phyloP scores from a whole-genome alignment of 2,113 vertebrate genomes.

The Centropristis striata region DNA sequence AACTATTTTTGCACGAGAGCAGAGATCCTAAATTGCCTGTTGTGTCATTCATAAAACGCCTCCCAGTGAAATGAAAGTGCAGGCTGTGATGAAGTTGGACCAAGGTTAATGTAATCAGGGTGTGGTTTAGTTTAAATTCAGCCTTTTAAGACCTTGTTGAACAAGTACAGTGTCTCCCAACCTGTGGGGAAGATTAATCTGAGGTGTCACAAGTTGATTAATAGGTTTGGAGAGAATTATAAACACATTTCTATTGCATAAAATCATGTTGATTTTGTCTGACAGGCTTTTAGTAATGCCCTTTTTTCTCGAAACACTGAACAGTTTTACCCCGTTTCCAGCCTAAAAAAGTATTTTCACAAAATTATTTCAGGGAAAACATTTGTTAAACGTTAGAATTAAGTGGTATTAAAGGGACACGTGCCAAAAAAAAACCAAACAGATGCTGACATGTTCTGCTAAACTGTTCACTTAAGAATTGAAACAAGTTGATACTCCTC shows the following conservation, averaged over 20 bases:
- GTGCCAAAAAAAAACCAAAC: no score
- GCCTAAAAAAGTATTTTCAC: no score
- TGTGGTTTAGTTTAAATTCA: constrained; percentile 3
- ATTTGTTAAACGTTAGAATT: no score
- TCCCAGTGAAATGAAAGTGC: background rate
- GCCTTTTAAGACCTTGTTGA: background rate
- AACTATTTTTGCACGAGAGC: constrained; percentile 9
- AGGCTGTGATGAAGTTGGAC: background rate
- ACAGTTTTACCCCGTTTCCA: no score
- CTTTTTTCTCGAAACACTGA: no score
- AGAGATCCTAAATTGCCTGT: background rate
- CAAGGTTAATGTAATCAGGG: background rate
- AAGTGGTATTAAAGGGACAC: no score
- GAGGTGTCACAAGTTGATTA: background rate
- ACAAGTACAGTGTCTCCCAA: background rate
- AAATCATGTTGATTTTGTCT: background rate
- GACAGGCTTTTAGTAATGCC: background rate
- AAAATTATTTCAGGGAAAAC: background rate
- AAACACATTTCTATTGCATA: background rate
- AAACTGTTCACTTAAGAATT: background rate
- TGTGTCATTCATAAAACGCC: background rate
- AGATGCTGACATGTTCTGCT: background rate
- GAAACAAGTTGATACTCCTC: background rate
- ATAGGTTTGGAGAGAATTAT: background rate
- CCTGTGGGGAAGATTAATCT: background rate